Percentiles rank a stretch among this genome's conserved stretches.
These are phyloP conservation scores for Drosophila mayaguana DNA, from an alignment of 2,888 invertebrate genomes.

Conservation along the genomic window DNA sequence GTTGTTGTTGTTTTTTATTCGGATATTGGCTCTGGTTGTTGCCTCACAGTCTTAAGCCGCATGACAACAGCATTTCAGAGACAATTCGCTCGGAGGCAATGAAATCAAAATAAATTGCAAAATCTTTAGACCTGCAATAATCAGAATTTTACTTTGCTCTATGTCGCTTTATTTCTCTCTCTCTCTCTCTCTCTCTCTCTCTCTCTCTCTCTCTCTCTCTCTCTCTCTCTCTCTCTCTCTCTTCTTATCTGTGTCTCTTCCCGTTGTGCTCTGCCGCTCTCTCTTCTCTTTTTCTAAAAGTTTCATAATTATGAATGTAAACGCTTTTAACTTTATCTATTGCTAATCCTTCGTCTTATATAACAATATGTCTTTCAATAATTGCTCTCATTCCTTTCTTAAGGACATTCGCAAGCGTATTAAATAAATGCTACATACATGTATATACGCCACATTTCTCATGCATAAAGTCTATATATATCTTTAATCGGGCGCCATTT, in stretches of 20 bases:
- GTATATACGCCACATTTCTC: background rate
- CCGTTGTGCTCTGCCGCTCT: no score
- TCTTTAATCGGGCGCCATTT: conserved; percentile 37
- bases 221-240: no score
- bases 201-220: background rate
- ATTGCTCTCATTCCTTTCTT: background rate
- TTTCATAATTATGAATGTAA: no score
- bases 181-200: background rate
- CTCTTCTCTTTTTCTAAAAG: no score
- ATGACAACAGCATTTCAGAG: conserved; percentile 39
- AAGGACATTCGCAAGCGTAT: background rate
- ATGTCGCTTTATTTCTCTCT: background rate
- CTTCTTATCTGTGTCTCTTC: background rate
- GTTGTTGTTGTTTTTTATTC: background rate
- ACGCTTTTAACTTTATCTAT: no score
- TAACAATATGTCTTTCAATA: background rate
- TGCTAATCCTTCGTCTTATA: background rate
- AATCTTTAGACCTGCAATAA: background rate
- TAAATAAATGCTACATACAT: no score
- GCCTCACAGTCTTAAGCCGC: conserved; percentile 32
- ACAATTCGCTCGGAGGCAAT: conserved; percentile 9
- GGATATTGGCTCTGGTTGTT: background rate
- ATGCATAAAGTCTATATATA: background rate
- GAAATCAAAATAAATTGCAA: conserved; percentile 6
- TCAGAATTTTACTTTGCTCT: background rate